Evolutionary conservation across 2,888 invertebrate genomes (phyloP).

Genomic region (Pristionchus arcanus): DNA sequence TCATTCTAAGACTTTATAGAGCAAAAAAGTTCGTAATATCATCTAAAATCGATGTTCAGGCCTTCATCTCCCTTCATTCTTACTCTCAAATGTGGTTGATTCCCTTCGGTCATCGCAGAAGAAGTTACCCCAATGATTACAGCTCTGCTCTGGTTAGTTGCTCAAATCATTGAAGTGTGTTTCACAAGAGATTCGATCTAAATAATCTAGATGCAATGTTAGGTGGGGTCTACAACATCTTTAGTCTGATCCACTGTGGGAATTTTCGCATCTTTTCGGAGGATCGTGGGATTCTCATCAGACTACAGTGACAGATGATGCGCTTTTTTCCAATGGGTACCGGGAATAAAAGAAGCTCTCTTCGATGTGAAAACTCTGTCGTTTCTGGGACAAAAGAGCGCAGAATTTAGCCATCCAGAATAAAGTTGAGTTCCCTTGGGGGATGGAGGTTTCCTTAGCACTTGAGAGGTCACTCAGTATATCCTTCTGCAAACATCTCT

Average conservation of each 20-base stretch:
- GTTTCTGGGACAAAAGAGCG: background rate
- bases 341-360: background rate
- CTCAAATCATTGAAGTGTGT: background rate
- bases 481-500: background rate
- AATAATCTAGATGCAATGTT: background rate
- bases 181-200: background rate
- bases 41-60: conserved; percentile 43
- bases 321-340: background rate
- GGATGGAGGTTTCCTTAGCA: background rate
- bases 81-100: conserved; percentile 78
- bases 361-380: background rate
- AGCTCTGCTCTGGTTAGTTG: conserved; percentile 68
- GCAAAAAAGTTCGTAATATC: background rate
- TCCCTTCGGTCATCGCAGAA: conserved; percentile 76
- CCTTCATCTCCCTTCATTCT: conserved; percentile 77
- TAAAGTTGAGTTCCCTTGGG: background rate
- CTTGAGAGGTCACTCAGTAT: background rate
- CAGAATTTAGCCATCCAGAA: background rate
- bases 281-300: background rate
- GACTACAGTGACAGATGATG: background rate
- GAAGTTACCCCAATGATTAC: conserved; percentile 76
- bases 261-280: background rate
- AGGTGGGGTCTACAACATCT: background rate
- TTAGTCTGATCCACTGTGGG: background rate
- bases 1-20: background rate